Evolutionary conservation across 2,797 vertebrate species (phyloP).

Genomic region (Enteromius argenteus): DNA sequence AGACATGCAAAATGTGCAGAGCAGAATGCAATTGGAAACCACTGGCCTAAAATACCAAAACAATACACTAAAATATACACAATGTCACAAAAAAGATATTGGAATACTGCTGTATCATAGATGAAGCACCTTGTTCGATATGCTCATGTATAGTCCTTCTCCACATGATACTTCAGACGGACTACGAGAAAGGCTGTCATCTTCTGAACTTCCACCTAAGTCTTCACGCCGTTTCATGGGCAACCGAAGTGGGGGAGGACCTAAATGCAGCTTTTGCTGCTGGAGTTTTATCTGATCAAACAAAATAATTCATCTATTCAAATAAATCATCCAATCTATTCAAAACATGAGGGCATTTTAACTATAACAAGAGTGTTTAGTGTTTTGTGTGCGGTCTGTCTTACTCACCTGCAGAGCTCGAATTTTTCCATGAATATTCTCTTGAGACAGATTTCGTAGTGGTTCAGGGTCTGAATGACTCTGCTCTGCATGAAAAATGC

Average conservation of each 20-base stretch:
- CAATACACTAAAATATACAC: neutral
- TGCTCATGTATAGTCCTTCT: slow-evolving; percentile 64
- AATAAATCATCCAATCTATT: neutral
- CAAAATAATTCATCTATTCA: slow-evolving; percentile 6
- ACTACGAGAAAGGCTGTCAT: slow-evolving; percentile 80
- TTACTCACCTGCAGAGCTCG: slow-evolving; percentile 88
- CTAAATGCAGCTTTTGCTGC: slow-evolving; percentile 87
- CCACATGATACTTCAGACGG: slow-evolving; percentile 78
- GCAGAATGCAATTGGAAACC: too few species aligned
- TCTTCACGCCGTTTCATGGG: slow-evolving; percentile 80
- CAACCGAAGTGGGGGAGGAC: slow-evolving; percentile 79
- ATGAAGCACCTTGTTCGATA: slow-evolving; percentile 77
- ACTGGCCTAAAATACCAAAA: too few species aligned
- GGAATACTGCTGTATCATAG: slow-evolving; percentile 14
- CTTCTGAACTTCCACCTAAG: slow-evolving; percentile 80
- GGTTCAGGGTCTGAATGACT: slow-evolving; percentile 80
- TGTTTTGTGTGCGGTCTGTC: neutral
- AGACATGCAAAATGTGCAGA: too few species aligned
- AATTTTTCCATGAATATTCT: slow-evolving; percentile 90
- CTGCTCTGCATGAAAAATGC: slow-evolving; percentile 90
- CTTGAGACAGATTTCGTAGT: slow-evolving; percentile 87
- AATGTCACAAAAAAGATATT: neutral
- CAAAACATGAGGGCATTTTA: neutral
- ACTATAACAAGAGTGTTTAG: neutral
- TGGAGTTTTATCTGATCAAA: slow-evolving; percentile 86